Evolutionary conservation across 2,888 invertebrate species (phyloP).

Genomic region (Trichopoda pennipes): DNA sequence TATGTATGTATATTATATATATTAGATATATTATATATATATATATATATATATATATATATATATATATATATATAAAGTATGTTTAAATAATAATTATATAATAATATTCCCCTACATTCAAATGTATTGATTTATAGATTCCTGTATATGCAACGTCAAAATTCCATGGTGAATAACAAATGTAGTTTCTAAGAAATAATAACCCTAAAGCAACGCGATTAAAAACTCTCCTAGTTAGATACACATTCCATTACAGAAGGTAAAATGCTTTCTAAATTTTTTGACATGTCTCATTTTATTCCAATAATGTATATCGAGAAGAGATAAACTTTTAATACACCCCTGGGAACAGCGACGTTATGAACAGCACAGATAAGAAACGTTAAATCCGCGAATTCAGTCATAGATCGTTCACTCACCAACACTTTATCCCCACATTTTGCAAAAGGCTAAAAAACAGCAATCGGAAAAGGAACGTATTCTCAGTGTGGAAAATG

Average conservation of each 20-base stretch:
- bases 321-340: slow-evolving; percentile 86
- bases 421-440: slow-evolving; percentile 85
- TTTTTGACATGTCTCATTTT: slow-evolving; percentile 1
- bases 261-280: slow-evolving; percentile 1
- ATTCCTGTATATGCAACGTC: slow-evolving; percentile 25
- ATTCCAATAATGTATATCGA: slow-evolving; percentile 84
- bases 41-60: too few species aligned
- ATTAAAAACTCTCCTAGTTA: neutral
- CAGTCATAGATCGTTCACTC: slow-evolving; percentile 86
- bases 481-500: slow-evolving; percentile 84
- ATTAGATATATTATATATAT: too few species aligned
- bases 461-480: slow-evolving; percentile 86
- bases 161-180: slow-evolving; percentile 52
- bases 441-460: slow-evolving; percentile 86
- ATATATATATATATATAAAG: too few species aligned
- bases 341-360: slow-evolving; percentile 87
- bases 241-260: slow-evolving; percentile 9
- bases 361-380: slow-evolving; percentile 85
- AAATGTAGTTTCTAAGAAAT: slow-evolving; percentile 43
- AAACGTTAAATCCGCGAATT: slow-evolving; percentile 86
- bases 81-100: too few species aligned
- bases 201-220: slow-evolving; percentile 69
- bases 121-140: neutral
- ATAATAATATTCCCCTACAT: neutral
- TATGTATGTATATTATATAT: too few species aligned